These are phyloP conservation scores for Drymonia ruficornis DNA, from an alignment of 2,888 invertebrate species.

Conservation along the genomic window DNA sequence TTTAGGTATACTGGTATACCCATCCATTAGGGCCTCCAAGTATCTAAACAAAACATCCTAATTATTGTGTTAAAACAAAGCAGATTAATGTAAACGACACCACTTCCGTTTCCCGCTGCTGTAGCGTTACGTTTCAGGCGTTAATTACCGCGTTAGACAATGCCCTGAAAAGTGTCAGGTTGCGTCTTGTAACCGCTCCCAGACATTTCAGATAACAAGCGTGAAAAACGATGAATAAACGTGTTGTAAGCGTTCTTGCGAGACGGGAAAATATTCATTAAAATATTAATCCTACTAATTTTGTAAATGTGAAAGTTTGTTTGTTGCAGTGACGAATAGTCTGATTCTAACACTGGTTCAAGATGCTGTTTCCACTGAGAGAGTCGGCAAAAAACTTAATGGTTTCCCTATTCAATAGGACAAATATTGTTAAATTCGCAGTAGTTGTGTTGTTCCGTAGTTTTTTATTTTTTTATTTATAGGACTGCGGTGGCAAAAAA, in stretches of 20 bases:
- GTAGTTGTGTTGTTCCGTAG: no score
- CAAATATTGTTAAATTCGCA: no score
- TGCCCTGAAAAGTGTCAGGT: constrained; percentile 9
- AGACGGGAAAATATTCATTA: neutral
- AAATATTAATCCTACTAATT: neutral
- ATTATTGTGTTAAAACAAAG: constrained; percentile 2
- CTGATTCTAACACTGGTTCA: no score
- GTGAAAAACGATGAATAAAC: constrained; percentile 1
- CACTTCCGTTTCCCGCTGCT: constrained; percentile 3
- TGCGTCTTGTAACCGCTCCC: constrained; percentile 3
- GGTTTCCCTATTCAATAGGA: no score
- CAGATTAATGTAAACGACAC: constrained; percentile 9
- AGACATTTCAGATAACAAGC: constrained; percentile 3
- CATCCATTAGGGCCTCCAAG: neutral
- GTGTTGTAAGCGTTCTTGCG: neutral
- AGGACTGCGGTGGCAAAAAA: no score
- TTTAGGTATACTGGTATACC: neutral
- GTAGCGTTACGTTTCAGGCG: constrained; percentile 8
- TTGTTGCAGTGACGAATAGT: no score
- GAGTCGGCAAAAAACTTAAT: no score
- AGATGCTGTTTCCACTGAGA: no score
- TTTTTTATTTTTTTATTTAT: no score
- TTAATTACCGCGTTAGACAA: constrained; percentile 7
- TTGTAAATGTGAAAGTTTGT: no score
- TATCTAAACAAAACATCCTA: neutral